Evolutionary conservation across 1,140 invertebrate genomes (phyloP).

Genomic region (Bombus sylvicola): DNA sequence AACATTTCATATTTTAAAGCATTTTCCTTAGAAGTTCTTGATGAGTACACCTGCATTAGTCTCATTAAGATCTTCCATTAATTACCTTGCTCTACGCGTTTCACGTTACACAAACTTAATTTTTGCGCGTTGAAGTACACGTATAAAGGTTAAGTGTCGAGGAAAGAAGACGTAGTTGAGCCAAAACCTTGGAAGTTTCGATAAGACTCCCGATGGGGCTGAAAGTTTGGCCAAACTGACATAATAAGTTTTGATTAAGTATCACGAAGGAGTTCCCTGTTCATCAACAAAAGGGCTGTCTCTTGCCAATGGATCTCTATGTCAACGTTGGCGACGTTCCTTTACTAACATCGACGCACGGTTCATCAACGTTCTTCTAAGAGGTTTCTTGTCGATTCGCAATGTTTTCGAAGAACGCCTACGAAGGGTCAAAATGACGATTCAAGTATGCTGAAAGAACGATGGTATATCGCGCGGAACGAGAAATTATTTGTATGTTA

Average conservation of each 20-base stretch:
- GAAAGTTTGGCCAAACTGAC: slow-evolving; percentile 50
- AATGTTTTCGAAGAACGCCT: slow-evolving; percentile 42
- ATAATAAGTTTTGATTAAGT: slow-evolving; percentile 69
- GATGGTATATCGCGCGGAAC: background rate
- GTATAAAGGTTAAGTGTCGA: background rate
- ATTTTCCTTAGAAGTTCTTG: background rate
- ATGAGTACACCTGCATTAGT: background rate
- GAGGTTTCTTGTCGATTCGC: slow-evolving; percentile 63
- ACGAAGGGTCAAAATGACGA: slow-evolving; percentile 14
- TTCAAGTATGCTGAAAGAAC: background rate
- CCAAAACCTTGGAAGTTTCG: slow-evolving; percentile 56
- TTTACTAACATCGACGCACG: slow-evolving; percentile 55
- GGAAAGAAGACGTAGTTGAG: background rate
- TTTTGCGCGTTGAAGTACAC: background rate
- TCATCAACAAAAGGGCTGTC: slow-evolving; percentile 53
- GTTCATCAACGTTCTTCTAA: slow-evolving; percentile 51
- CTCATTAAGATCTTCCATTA: background rate
- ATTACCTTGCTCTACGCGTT: background rate
- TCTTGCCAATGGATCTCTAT: slow-evolving; percentile 20
- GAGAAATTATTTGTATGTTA: background rate
- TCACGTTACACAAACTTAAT: background rate
- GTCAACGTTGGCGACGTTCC: slow-evolving; percentile 38
- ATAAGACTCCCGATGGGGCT: slow-evolving; percentile 26
- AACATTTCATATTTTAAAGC: too few species aligned
- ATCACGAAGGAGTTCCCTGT: slow-evolving; percentile 44